Evolutionary conservation across 2,113 vertebrate genomes (phyloP).

Genomic region (Eurystomus gularis): DNA sequence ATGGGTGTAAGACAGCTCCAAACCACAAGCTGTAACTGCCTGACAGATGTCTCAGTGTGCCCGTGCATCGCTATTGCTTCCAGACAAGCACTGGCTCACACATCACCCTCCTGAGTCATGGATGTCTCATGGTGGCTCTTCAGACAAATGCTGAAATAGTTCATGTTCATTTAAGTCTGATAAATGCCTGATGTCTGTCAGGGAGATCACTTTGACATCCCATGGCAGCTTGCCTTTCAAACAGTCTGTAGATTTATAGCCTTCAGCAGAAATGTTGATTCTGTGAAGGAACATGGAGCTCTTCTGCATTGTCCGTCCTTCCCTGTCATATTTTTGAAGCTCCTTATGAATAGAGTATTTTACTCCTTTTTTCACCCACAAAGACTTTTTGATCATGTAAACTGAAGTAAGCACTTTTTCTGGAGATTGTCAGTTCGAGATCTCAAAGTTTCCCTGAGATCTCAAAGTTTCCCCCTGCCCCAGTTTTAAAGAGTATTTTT

Average conservation of each 20-base stretch:
- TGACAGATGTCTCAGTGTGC: background rate
- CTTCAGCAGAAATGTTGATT: background rate
- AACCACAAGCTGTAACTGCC: background rate
- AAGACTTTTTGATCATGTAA: background rate
- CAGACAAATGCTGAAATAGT: background rate
- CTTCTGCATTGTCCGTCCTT: background rate
- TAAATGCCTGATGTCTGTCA: background rate
- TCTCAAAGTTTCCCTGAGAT: too few species aligned
- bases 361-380: accelerated
- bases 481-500: background rate
- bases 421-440: background rate
- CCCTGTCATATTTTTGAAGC: background rate
- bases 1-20: background rate
- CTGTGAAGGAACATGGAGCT: background rate
- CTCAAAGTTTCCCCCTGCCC: too few species aligned
- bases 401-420: background rate
- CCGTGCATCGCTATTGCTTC: background rate
- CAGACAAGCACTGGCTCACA: background rate
- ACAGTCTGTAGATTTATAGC: background rate
- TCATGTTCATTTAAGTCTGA: background rate
- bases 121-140: background rate
- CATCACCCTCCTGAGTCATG: background rate
- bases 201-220: background rate
- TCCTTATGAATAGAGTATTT: background rate
- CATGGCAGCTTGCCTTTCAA: background rate